Evolutionary conservation across 35 echinoderm and acorn worm genomes (phyloP), one percentile per base, ranked within the genome.

Genomic region (Acanthaster planci): DNA sequence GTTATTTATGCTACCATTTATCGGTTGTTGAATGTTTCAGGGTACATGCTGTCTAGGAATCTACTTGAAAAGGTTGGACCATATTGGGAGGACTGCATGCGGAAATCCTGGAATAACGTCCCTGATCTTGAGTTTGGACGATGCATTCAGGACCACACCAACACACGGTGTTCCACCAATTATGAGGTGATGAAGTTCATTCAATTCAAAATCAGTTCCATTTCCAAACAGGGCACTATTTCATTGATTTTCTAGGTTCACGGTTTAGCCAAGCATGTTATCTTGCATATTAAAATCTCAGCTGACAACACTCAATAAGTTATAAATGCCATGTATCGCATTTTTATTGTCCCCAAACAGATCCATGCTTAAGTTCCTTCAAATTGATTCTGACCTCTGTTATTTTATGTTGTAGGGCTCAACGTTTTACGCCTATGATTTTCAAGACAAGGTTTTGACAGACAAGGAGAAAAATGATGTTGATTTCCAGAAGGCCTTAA

Each of bases 11-110:
- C n/a, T n/a, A n/a, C n/a, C n/a, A n/a, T n/a, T n/a, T n/a, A n/a
- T n/a, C n/a, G 23, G 21, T 4, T 30, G 59, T 64, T 64, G 59
- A 18, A 78, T 21, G 12, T 79, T 80, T 42, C 76, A 97, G 95
- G 95, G 30, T 97, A 93, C 57, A 76, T 97, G 1, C 52, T 97
- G 7, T 97, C 95, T 21, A 90, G 91, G n/a, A 97, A 97, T 59
- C 77, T 97, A 5, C 35, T 97, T 84, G 51, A 30, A 42, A 89
- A 88, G 59, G 92, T 97, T n/a, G 95, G 95, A 17, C 53, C 51
- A 0, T 79, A 90, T 37, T 86, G 84, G 84, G 90, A 82, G 38
- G 95, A 90, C 7, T 97, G 95, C 75, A 93, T 97, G 86, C 78
- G 85, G 34, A 92, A 85, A 60, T 84, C 91, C 0, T 93, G 87